Evolutionary conservation across 35 echinoderm and acorn worm species (phyloP), one percentile per base, ranked within the genome.

Genomic region (Diadema setosum): DNA sequence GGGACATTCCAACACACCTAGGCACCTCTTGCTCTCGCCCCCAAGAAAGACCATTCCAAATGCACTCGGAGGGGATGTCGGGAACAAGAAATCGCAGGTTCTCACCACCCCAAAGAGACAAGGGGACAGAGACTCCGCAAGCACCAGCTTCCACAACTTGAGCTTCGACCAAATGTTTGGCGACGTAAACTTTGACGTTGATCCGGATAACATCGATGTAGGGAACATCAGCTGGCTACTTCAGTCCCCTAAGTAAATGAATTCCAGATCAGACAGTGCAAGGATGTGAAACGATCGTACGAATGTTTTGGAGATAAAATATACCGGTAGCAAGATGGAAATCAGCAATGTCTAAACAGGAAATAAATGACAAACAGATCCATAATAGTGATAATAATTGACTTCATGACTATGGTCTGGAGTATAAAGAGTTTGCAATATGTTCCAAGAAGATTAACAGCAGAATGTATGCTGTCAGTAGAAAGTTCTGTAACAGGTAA

Each of bases 141-240:
- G n/a, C 5, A 24, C 9, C 46, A 24, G 27, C 24, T 6, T 89
- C 15, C 80, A 84, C 18, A 90, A 90, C 50, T 81, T 64, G 26
- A 90, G 88, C 36, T 83, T 90, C 57, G 63, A 81, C n/a, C 49
- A 90, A 7, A 90, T 90, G 41, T 90, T 90, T 90, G 88, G 88
- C 25, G 81, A 82, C 74, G 56, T 90, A 20, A 83, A 46, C n/a
- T 90, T 90, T 46, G 88, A 90, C 31, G 65, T 90, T 39, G 88
- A 67, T 41, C 31, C 57, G 36, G 80, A 90, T n/a, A 81, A 81
- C 5, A 45, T 90, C 11, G 85, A 87, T 70, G 63, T 74, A 24
- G 85, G 63, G 20, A 70, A 87, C 34, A 46, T 87, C 14, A 87
- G 64, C 44, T 90, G 88, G 88, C 58, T 81, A n/a, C 36, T 90